These are phyloP conservation scores for Cherax quadricarinatus DNA, from an alignment of 1,140 invertebrate genomes.

Conservation along the genomic window DNA sequence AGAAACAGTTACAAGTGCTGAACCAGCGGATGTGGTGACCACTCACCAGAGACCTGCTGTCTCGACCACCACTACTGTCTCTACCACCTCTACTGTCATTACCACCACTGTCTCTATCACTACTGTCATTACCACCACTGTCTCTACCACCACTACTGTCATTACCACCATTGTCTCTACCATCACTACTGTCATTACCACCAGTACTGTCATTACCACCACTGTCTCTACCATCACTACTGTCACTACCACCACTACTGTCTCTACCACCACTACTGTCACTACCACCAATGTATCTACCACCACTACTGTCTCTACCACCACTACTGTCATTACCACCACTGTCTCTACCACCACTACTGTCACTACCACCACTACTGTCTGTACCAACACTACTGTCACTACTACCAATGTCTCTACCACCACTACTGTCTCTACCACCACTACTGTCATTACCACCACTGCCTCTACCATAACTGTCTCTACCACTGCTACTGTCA, in stretches of 20 bases:
- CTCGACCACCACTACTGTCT: background rate
- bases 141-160: background rate
- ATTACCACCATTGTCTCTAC: background rate
- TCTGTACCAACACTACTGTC: too few relatives aligned
- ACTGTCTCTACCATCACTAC: background rate
- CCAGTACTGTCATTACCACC: background rate
- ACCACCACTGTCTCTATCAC: background rate
- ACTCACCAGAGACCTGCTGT: background rate
- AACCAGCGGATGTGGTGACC: conserved; percentile 5
- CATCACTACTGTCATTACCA: too few relatives aligned
- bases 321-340: too few relatives aligned
- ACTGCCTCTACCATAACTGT: background rate
- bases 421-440: too few relatives aligned
- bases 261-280: too few relatives aligned
- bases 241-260: background rate
- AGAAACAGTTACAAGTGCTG: background rate
- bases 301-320: too few relatives aligned
- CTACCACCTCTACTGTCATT: background rate
- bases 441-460: too few relatives aligned
- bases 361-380: too few relatives aligned
- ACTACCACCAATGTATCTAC: too few relatives aligned
- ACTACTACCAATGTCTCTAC: too few relatives aligned
- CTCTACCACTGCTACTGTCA: background rate
- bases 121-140: too few relatives aligned
- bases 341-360: too few relatives aligned